These are phyloP conservation scores for Megaleporinus macrocephalus DNA, from an alignment of 2,113 vertebrate genomes.

Conservation along the genomic window DNA sequence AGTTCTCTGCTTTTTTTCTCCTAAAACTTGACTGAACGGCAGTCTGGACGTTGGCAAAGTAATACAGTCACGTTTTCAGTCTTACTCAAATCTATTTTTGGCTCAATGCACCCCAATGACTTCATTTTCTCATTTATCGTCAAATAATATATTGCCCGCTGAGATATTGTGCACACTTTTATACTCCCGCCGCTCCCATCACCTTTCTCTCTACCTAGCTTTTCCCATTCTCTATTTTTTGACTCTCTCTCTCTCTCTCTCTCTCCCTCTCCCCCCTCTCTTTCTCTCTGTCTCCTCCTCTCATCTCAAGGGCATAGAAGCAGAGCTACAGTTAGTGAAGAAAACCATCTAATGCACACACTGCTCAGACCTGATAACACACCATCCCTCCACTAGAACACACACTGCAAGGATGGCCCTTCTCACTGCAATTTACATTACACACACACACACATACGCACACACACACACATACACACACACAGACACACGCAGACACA, in stretches of 20 bases:
- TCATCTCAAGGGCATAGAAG: constrained; percentile 45
- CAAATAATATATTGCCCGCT: background rate
- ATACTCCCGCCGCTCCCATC: constrained; percentile 57
- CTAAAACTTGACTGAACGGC: too few species aligned
- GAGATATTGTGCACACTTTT: constrained; percentile 18
- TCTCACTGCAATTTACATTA: constrained; percentile 19
- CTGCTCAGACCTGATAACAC: background rate
- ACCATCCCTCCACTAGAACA: background rate
- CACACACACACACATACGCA: background rate
- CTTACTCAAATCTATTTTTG: too few species aligned
- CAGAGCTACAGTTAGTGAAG: constrained; percentile 10
- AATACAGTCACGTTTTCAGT: too few species aligned
- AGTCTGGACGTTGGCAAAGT: too few species aligned
- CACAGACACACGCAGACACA: constrained; percentile 2
- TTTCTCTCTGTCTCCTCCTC: constrained; percentile 59
- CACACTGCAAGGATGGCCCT: background rate
- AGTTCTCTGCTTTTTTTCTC: too few species aligned
- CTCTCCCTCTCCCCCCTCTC: constrained; percentile 69
- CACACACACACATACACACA: constrained; percentile 30
- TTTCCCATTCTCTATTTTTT: too few species aligned
- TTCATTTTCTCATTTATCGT: too few species aligned
- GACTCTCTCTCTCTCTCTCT: constrained; percentile 62
- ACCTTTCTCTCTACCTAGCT: constrained; percentile 56
- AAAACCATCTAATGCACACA: background rate
- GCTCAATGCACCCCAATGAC: too few species aligned